These are phyloP conservation scores for Rotaria sp. DNA, from an alignment of 2,888 invertebrate genomes.

Conservation along the genomic window DNA sequence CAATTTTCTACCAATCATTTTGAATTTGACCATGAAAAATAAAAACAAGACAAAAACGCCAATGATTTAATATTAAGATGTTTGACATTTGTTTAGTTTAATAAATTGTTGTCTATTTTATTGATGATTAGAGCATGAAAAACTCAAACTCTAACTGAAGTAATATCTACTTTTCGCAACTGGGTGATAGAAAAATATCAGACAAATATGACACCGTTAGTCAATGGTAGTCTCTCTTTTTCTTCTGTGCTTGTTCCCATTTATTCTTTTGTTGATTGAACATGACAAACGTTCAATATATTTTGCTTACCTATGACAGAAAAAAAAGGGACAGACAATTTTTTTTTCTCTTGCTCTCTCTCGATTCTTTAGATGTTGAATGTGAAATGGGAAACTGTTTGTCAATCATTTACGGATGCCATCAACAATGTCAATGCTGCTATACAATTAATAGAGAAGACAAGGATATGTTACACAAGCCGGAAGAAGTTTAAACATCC, in stretches of 20 bases:
- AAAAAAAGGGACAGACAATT: neutral
- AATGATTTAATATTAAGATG: neutral
- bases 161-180: neutral
- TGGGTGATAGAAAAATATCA: neutral
- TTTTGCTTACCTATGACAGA: neutral
- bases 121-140: neutral
- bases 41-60: neutral
- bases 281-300: neutral
- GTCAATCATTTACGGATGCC: neutral
- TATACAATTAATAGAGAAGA: neutral
- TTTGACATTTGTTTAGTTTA: neutral
- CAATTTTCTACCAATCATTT: neutral
- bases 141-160: neutral
- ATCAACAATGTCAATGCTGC: slow-evolving; percentile 1
- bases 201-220: neutral
- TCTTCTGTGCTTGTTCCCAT: neutral
- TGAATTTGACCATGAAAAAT: neutral
- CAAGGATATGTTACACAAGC: slow-evolving; percentile 3
- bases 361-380: neutral
- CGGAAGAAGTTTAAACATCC: slow-evolving; percentile 19
- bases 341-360: neutral
- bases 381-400: slow-evolving; percentile 7
- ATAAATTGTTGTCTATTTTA: neutral
- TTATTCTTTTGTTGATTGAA: slow-evolving; percentile 21
- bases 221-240: neutral